Percentiles rank a stretch among this genome's conserved stretches.
Conservation (phyloP, 1,140 invertebrate genomes). For the Macrobrachium nipponense region DNA sequence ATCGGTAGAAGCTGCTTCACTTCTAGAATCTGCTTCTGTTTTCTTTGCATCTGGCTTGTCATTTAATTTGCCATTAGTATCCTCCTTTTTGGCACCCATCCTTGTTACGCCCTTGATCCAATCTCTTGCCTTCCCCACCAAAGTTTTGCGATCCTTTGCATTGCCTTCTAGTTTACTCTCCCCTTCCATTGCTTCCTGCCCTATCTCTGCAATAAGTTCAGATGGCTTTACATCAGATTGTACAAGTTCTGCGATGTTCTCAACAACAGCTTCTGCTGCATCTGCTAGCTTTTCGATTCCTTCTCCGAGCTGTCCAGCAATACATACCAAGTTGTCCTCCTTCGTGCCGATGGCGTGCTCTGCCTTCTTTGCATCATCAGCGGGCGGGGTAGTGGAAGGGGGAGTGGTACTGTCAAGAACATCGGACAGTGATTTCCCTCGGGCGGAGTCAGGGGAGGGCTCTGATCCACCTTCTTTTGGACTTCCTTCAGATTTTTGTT, state of each 20-base stretch:
- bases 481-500: constrained; percentile 8
- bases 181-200: constrained; percentile 37
- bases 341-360: not conserved
- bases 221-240: not conserved
- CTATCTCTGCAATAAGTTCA: constrained; percentile 16
- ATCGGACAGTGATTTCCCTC: constrained; percentile 8
- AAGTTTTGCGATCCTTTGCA: constrained; percentile 24
- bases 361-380: constrained; percentile 9
- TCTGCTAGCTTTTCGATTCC: constrained; percentile 1
- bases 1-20: no score
- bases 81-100: constrained; percentile 23
- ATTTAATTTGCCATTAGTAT: not conserved
- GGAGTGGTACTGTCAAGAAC: constrained; percentile 24
- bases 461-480: not conserved
- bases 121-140: constrained; percentile 41
- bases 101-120: constrained; percentile 46
- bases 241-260: not conserved
- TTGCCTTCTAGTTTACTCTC: constrained; percentile 10
- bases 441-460: constrained; percentile 24
- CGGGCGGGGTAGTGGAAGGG: not conserved
- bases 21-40: no score
- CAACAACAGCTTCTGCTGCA: not conserved
- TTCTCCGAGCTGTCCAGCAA: constrained; percentile 21
- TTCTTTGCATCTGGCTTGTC: no score
- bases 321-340: constrained; percentile 22